These are phyloP conservation scores for Gonocerus acuteangulatus DNA, from an alignment of 2,888 invertebrate species.

Conservation along the genomic window DNA sequence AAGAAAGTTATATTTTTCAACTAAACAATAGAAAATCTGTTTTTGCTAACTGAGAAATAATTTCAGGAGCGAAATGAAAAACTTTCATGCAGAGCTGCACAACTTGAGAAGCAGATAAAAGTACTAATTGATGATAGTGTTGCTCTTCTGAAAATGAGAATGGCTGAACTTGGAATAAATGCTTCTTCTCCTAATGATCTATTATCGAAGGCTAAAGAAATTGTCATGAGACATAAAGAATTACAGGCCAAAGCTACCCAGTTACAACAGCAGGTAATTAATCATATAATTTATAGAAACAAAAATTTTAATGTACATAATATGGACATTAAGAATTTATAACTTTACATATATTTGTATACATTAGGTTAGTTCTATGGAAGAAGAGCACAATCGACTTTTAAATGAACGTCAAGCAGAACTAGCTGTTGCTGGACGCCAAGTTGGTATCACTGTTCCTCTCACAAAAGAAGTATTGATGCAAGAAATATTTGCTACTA, in stretches of 20 bases:
- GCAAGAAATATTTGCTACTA: constrained; percentile 76
- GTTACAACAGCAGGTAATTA: constrained; percentile 70
- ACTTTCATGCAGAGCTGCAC: constrained; percentile 74
- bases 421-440: constrained; percentile 43
- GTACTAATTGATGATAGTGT: constrained; percentile 88
- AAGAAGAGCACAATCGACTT: constrained; percentile 66
- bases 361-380: constrained; percentile 57
- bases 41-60: no score
- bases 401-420: constrained; percentile 67
- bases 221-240: constrained; percentile 86
- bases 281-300: no score
- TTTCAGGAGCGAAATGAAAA: constrained; percentile 68
- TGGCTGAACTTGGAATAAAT: constrained; percentile 86
- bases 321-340: no score
- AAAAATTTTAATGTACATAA: no score
- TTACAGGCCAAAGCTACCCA: constrained; percentile 80
- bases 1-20: no score
- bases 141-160: constrained; percentile 74
- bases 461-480: constrained; percentile 72
- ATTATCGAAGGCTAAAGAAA: constrained; percentile 80
- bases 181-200: constrained; percentile 78
- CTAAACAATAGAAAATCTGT: no score
- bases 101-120: constrained; percentile 86
- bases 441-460: constrained; percentile 32
- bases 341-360: constrained; percentile 36